Base-by-base conservation (phyloP, 53 echinoderm and acorn worm species). In the Apostichopus leukothele region DNA sequence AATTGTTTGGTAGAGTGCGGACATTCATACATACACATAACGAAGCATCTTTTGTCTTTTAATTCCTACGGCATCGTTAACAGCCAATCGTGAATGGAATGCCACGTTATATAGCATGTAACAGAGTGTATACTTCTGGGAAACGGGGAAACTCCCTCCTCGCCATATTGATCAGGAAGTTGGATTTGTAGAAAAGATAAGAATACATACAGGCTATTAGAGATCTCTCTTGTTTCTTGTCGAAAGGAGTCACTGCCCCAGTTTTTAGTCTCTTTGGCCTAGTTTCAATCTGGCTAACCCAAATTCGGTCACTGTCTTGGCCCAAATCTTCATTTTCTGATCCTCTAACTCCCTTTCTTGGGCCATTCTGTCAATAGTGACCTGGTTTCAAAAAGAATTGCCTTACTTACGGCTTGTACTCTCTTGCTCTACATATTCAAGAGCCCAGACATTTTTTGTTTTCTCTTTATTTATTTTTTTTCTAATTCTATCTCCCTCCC, bases 291-390 rank as follows among this genome's bases (percentile, higher is more conserved):
- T 87, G 18, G 52, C 87, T 87, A 87, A 87, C 87, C 87, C 87
- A 87, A 75, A 87, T 87, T 87, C 75, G 74, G 75, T 75, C 57
- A 53, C 87, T 75, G 54, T 75, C 54, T 87, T 75, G 87, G 87
- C 87, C 87, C 87, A 75, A 73, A 54, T 87, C 54, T 75, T 54
- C 87, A 75, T 87, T 53, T 54, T 19, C 87, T 87, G 87, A 87
- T 87, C 87, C 87, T 54, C 87, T 51, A 54, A 87, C 87, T 87
- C 87, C 87, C 74, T 87, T 87, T 87, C 87, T 87, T 74, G 87
- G 87, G 87, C 87, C 87, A 87, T 59, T 87, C 87, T 87, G 87
- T 87, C 87, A 87, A 87, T 75, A 87, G 74, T 87, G 87, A 87
- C 87, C 87, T 87, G 52, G 75, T 87, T 87, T 87, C 87, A 52